Evolutionary conservation across 2,113 vertebrate genomes (phyloP).

Genomic region (Hippocampus mohnikei): DNA sequence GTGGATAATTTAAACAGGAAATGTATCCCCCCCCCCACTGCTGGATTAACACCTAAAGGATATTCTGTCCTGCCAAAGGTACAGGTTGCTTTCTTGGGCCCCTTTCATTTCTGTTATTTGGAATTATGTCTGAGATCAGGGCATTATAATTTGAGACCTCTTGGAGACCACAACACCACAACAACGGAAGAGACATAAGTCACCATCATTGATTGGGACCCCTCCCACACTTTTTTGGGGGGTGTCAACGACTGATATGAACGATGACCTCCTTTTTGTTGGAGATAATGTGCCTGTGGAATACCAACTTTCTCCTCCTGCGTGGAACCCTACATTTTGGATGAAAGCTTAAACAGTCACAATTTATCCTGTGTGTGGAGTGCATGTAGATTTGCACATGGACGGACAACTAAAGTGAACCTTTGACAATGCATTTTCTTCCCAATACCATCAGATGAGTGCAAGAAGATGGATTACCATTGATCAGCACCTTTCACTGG

Average conservation of each 20-base stretch:
- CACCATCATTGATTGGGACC: constrained; percentile 50
- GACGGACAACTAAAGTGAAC: background rate
- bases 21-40: constrained; percentile 77
- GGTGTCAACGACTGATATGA: constrained; percentile 30
- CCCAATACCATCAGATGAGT: background rate
- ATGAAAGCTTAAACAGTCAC: constrained; percentile 45
- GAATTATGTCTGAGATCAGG: constrained; percentile 71
- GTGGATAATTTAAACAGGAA: constrained; percentile 80
- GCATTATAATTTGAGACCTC: constrained; percentile 65
- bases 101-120: constrained; percentile 55
- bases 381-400: background rate
- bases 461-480: constrained; percentile 57
- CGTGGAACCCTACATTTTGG: constrained; percentile 63
- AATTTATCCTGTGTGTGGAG: constrained; percentile 7
- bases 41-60: constrained; percentile 85
- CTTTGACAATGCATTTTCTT: background rate
- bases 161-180: constrained; percentile 62
- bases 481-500: constrained; percentile 7
- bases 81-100: constrained; percentile 49
- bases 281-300: constrained; percentile 62
- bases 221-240: constrained; percentile 30
- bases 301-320: constrained; percentile 51
- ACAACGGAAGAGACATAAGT: constrained; percentile 68
- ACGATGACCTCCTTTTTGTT: constrained; percentile 35
- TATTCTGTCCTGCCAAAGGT: constrained; percentile 63